A percentile compares a stretch with the other conserved stretches of the same genome.
phyloP scores from a whole-genome alignment of 2,113 vertebrate species.

The Oryzias curvinotus region DNA sequence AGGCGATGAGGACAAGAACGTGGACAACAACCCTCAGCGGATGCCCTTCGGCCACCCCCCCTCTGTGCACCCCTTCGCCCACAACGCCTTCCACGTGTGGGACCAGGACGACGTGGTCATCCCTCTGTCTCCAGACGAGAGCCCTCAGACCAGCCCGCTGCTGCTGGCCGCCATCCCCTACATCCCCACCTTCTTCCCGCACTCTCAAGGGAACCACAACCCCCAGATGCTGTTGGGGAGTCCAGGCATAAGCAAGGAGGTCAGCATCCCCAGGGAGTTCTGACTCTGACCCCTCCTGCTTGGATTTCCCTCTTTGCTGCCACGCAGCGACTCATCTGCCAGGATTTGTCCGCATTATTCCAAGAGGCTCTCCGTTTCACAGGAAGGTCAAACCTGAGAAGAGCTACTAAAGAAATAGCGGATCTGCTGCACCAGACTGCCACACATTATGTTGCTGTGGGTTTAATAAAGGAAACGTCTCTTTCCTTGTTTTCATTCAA shows the following conservation, averaged over 20 bases:
- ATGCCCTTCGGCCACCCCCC: conserved; percentile 46
- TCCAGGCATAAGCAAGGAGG: conserved; percentile 26
- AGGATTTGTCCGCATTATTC: not conserved
- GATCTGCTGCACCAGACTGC: conserved; percentile 20
- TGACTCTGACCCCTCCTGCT: conserved; percentile 20
- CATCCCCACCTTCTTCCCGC: conserved; percentile 76
- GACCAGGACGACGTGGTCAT: conserved; percentile 77
- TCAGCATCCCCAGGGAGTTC: conserved; percentile 27
- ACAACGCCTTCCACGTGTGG: conserved; percentile 81
- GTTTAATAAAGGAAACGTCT: conserved; percentile 8
- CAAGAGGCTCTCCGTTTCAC: not conserved
- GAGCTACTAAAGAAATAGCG: conserved; percentile 4
- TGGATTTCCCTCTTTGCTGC: too few relatives aligned
- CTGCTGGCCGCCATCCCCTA: conserved; percentile 71
- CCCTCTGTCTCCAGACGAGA: conserved; percentile 53
- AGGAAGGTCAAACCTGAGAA: not conserved
- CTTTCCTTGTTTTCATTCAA: not conserved
- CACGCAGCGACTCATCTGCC: not conserved
- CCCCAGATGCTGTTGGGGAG: conserved; percentile 27
- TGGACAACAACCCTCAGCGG: conserved; percentile 32
- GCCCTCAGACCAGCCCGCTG: conserved; percentile 64
- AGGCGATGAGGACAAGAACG: conserved; percentile 59
- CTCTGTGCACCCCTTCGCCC: conserved; percentile 48
- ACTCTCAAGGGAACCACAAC: conserved; percentile 48
- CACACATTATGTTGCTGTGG: not conserved